Conservation (phyloP, 1,140 invertebrate genomes). For the Leucophenga varia region DNA sequence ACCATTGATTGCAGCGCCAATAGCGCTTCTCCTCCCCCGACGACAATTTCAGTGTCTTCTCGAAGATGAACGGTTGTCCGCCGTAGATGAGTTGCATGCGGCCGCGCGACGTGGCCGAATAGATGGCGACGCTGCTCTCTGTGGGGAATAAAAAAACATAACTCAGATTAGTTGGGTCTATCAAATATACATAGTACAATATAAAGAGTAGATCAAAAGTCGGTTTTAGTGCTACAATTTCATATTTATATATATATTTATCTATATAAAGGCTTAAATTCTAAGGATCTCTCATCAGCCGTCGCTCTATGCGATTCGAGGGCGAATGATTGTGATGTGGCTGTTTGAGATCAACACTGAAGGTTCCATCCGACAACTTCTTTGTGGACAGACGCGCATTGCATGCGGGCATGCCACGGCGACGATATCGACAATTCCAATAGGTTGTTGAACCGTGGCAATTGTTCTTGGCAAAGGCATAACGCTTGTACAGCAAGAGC, state of each 20-base stretch:
- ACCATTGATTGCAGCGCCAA: slow-evolving; percentile 56
- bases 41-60: slow-evolving; percentile 47
- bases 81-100: slow-evolving; percentile 52
- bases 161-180: slow-evolving; percentile 20
- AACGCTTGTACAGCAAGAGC: slow-evolving; percentile 31
- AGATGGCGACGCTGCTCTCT: slow-evolving; percentile 47
- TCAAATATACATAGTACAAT: no score
- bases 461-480: slow-evolving; percentile 41
- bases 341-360: slow-evolving; percentile 33
- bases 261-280: not conserved
- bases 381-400: slow-evolving; percentile 40
- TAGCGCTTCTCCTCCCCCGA: slow-evolving; percentile 50
- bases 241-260: not conserved
- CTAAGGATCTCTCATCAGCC: slow-evolving; percentile 4
- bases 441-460: slow-evolving; percentile 32
- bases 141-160: not conserved
- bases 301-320: slow-evolving; percentile 19
- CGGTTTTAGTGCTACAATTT: no score
- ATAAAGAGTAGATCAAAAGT: no score
- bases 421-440: slow-evolving; percentile 45
- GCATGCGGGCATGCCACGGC: slow-evolving; percentile 23
- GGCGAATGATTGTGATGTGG: slow-evolving; percentile 43
- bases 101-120: slow-evolving; percentile 49
- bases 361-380: slow-evolving; percentile 27
- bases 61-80: slow-evolving; percentile 55